Evolutionary conservation across 2,113 vertebrate genomes (phyloP).

Genomic region (Propithecus coquereli): DNA sequence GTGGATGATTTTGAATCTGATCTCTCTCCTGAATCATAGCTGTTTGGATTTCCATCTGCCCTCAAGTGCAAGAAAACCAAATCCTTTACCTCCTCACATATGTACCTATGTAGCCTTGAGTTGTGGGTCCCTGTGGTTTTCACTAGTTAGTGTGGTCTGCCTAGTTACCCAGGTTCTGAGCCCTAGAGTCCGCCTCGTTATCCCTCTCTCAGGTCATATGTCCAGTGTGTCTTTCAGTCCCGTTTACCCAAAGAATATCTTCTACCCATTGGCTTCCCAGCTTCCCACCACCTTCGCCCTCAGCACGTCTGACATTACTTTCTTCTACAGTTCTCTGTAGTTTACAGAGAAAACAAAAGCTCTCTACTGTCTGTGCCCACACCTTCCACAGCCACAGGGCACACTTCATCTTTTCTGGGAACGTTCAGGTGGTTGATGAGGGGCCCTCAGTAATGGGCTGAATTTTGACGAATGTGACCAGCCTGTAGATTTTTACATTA

Average conservation of each 20-base stretch:
- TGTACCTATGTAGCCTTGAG: neutral
- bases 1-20: neutral
- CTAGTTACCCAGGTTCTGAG: neutral
- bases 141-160: neutral
- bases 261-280: neutral
- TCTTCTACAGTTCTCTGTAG: neutral
- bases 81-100: neutral
- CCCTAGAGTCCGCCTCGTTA: neutral
- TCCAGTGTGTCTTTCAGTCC: neutral
- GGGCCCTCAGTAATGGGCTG: neutral
- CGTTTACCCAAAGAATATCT: neutral
- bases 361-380: neutral
- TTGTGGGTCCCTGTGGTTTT: neutral
- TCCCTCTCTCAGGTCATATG: neutral
- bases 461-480: neutral
- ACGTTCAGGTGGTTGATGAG: neutral
- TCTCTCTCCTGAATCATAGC: neutral
- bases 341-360: neutral
- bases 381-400: neutral
- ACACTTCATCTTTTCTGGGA: neutral
- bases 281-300: neutral
- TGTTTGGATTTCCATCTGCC: neutral
- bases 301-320: neutral
- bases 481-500: neutral
- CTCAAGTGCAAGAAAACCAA: neutral